phyloP scores from a whole-genome alignment of 2,888 invertebrate species.

The Apodemia duryi region DNA sequence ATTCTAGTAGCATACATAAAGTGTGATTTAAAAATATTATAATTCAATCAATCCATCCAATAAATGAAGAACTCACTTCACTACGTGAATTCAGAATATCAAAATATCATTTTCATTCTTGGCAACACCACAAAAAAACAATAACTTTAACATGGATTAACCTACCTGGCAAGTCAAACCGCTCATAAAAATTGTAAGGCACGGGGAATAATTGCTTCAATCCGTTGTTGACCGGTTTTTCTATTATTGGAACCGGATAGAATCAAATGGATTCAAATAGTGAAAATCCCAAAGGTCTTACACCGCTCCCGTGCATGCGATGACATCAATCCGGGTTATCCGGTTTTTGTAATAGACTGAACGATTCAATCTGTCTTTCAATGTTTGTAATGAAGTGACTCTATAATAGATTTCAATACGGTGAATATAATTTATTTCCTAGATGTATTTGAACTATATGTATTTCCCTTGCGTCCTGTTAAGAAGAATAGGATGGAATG shows the following conservation, averaged over 20 bases:
- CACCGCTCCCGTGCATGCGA: slow-evolving; percentile 24
- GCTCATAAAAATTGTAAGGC: slow-evolving; percentile 14
- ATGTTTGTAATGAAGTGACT: background rate
- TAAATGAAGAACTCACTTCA: background rate
- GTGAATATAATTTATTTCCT: background rate
- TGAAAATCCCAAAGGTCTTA: slow-evolving; percentile 30
- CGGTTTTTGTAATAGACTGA: slow-evolving; percentile 27
- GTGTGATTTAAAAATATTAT: too few relatives aligned
- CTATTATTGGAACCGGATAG: slow-evolving; percentile 32
- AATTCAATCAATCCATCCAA: too few relatives aligned
- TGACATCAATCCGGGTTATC: slow-evolving; percentile 22
- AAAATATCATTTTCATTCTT: slow-evolving; percentile 9
- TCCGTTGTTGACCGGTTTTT: slow-evolving; percentile 32
- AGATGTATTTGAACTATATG: background rate
- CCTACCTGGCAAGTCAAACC: slow-evolving; percentile 14
- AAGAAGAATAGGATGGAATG: too few relatives aligned
- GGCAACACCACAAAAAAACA: slow-evolving; percentile 11
- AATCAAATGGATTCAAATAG: slow-evolving; percentile 33
- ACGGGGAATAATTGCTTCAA: slow-evolving; percentile 25
- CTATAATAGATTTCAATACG: background rate
- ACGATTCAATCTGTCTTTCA: slow-evolving; percentile 17
- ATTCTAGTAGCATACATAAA: too few relatives aligned
- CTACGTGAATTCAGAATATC: background rate
- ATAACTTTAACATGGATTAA: slow-evolving; percentile 9
- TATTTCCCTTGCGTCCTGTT: background rate